Evolutionary conservation across 1,140 invertebrate species (phyloP).

Genomic region (Drosophila kanapiae): DNA sequence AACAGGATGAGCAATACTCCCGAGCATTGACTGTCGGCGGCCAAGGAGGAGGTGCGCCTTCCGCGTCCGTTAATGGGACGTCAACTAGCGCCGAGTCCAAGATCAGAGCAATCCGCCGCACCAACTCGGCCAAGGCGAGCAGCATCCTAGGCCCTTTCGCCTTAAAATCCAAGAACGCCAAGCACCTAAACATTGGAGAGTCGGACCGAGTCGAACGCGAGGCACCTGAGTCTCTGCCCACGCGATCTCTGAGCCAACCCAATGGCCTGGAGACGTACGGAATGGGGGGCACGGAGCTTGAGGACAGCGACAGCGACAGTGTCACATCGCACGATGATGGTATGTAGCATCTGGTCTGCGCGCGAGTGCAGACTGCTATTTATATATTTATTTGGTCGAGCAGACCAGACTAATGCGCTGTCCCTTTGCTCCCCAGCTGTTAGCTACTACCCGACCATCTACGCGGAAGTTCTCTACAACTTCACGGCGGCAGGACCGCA

Average conservation of each 20-base stretch:
- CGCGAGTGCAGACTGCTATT: constrained; percentile 20
- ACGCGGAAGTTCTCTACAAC: constrained; percentile 82
- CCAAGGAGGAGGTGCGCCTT: constrained; percentile 1
- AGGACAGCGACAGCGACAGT: constrained; percentile 83
- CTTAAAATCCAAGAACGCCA: constrained; percentile 46
- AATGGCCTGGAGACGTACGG: constrained; percentile 88
- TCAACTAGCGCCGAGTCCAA: constrained; percentile 34
- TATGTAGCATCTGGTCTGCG: constrained; percentile 32
- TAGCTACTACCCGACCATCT: constrained; percentile 66
- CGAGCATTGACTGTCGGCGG: constrained; percentile 19
- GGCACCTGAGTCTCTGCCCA: constrained; percentile 87
- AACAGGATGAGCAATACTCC: constrained; percentile 79
- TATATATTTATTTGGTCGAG: not conserved
- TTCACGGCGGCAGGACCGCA: constrained; percentile 81
- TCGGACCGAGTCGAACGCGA: constrained; percentile 52
- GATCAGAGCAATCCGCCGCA: constrained; percentile 64
- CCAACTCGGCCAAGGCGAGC: constrained; percentile 76
- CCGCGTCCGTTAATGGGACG: constrained; percentile 6
- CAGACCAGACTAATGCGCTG: constrained; percentile 1
- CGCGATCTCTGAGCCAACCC: constrained; percentile 90
- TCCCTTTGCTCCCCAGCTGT: constrained; percentile 34
- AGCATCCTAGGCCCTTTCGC: constrained; percentile 48
- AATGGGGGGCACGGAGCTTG: constrained; percentile 60
- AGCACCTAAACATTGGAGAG: constrained; percentile 40
- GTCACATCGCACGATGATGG: constrained; percentile 80